These are phyloP conservation scores for Spongia lamella DNA, from an alignment of 37 sponge, comb jelly and placozoan species.

Conservation along the genomic window DNA sequence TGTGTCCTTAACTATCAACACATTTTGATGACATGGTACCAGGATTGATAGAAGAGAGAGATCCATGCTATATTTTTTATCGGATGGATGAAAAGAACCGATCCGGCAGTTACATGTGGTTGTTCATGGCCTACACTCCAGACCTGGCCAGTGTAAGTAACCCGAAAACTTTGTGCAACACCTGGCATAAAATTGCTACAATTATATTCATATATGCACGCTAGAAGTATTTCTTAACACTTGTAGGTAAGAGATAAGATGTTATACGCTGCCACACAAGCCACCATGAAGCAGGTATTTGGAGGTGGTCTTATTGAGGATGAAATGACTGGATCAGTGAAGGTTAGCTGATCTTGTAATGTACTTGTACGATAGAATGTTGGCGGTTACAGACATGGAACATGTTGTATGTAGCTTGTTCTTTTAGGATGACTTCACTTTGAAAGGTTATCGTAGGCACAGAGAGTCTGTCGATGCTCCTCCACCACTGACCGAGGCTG, in stretches of 20 bases:
- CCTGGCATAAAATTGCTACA: too few relatives aligned
- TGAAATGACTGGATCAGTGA: conserved; percentile 71
- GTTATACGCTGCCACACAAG: conserved; percentile 95
- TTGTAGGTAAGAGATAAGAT: conserved; percentile 86
- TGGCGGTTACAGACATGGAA: background rate
- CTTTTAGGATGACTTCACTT: conserved; percentile 70
- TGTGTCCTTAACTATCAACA: conserved; percentile 13
- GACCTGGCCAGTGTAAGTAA: conserved; percentile 58
- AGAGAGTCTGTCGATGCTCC: conserved; percentile 59
- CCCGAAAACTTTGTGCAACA: too few relatives aligned
- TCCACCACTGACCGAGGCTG: conserved; percentile 87
- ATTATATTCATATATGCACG: too few relatives aligned
- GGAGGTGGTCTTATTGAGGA: conserved; percentile 62
- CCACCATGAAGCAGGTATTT: conserved; percentile 87
- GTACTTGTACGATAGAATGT: background rate
- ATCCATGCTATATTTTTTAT: conserved; percentile 90
- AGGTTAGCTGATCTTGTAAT: conserved; percentile 18
- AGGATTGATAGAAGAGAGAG: conserved; percentile 61
- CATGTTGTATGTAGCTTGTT: too few relatives aligned
- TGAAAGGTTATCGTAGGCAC: conserved; percentile 78
- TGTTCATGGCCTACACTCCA: conserved; percentile 81
- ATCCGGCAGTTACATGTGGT: conserved; percentile 74
- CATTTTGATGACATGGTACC: conserved; percentile 68
- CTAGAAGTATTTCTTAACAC: background rate
- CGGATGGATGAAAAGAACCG: conserved; percentile 76